phyloP scores from a whole-genome alignment of 1,140 invertebrate genomes.

The Hermetia illucens region DNA sequence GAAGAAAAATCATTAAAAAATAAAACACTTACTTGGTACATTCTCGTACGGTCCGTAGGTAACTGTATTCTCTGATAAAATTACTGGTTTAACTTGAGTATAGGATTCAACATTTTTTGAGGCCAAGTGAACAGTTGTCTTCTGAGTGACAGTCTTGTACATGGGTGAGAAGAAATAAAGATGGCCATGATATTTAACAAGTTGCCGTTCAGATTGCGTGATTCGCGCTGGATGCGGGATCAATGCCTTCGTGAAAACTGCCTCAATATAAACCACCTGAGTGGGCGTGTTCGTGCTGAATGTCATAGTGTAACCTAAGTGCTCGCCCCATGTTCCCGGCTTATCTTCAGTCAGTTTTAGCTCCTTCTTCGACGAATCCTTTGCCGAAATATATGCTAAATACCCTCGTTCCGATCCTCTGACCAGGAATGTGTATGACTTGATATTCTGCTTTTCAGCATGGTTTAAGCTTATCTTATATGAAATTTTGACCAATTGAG shows the following conservation, averaged over 20 bases:
- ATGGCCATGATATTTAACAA: conserved; percentile 75
- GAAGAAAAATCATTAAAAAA: conserved; percentile 5
- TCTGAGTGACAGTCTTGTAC: conserved; percentile 68
- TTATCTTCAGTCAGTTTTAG: conserved; percentile 39
- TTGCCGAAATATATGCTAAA: conserved; percentile 59
- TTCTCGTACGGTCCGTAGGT: conserved; percentile 81
- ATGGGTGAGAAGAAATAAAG: conserved; percentile 71
- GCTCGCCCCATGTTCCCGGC: conserved; percentile 34
- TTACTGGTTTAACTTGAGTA: conserved; percentile 72
- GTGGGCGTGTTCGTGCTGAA: conserved; percentile 33
- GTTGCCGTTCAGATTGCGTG: conserved; percentile 83
- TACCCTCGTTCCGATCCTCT: conserved; percentile 45
- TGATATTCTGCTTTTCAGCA: conserved; percentile 50
- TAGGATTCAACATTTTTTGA: conserved; percentile 73
- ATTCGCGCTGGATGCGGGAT: conserved; percentile 75
- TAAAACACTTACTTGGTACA: conserved; percentile 34
- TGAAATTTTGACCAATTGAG: conserved; percentile 75
- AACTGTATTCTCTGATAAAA: conserved; percentile 61
- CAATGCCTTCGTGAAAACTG: conserved; percentile 59
- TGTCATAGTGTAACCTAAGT: conserved; percentile 34
- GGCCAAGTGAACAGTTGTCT: conserved; percentile 61
- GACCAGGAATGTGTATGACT: conserved; percentile 55
- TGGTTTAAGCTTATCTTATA: conserved; percentile 73
- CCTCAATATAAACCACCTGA: conserved; percentile 52
- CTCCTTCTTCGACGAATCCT: conserved; percentile 46